Evolutionary conservation across 1,140 invertebrate genomes (phyloP).

Genomic region (Piezodorus guildinii): DNA sequence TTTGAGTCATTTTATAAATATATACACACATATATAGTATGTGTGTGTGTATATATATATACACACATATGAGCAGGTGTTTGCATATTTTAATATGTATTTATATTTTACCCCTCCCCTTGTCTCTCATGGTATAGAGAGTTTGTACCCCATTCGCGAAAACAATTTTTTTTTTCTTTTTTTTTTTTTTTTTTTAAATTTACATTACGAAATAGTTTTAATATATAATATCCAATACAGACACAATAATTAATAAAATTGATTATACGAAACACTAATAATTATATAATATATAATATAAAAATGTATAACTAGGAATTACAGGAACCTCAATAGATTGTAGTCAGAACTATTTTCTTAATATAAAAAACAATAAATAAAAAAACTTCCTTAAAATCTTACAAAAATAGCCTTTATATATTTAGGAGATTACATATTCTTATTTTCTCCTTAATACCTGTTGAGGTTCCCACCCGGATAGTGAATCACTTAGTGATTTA

Average conservation of each 20-base stretch:
- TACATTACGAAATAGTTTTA: constrained; percentile 5
- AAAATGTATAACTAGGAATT: not conserved
- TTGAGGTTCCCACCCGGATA: not conserved
- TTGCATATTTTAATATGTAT: too few species aligned
- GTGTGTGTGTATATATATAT: too few species aligned
- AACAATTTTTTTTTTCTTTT: not conserved
- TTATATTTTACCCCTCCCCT: not conserved
- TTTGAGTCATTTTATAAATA: too few species aligned
- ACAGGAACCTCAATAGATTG: not conserved
- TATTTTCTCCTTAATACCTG: not conserved
- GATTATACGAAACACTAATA: not conserved
- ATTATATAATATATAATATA: constrained; percentile 7
- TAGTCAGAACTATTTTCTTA: constrained; percentile 1
- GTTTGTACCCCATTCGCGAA: not conserved
- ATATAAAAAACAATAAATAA: constrained; percentile 9
- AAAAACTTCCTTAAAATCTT: constrained; percentile 2
- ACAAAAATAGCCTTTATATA: constrained; percentile 14
- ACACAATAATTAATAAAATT: not conserved
- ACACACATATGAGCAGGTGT: too few species aligned
- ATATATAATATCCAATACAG: not conserved
- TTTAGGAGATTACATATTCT: not conserved
- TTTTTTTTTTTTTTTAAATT: not conserved
- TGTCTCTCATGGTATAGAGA: not conserved
- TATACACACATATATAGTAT: too few species aligned
- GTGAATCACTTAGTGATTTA: constrained; percentile 1